Conservation (phyloP, 2,797 vertebrate genomes). For the Hydrocynus forskahlii region DNA sequence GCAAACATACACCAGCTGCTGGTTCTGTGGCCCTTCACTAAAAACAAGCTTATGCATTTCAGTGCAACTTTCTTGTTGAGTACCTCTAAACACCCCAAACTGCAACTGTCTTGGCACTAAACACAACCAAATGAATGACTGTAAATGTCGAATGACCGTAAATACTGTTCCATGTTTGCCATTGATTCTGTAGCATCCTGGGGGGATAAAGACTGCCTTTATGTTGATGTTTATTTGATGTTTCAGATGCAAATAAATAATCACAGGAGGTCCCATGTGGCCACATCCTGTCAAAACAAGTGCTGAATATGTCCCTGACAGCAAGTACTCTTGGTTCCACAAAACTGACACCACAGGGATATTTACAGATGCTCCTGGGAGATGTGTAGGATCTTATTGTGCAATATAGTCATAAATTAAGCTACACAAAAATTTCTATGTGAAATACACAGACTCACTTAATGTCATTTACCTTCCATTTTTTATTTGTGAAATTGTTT, state of each 20-base stretch:
- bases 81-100: neutral
- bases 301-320: neutral
- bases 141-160: too few species aligned
- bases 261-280: neutral
- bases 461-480: neutral
- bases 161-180: neutral
- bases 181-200: neutral
- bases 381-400: neutral
- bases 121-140: too few species aligned
- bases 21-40: neutral
- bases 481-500: too few species aligned
- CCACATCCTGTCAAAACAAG: neutral
- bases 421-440: too few species aligned
- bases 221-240: neutral
- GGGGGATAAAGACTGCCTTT: neutral
- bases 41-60: neutral
- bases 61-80: neutral
- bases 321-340: neutral
- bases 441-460: neutral
- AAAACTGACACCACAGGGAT: neutral
- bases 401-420: neutral
- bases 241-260: conserved; percentile 5
- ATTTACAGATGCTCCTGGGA: neutral
- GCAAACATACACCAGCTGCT: neutral
- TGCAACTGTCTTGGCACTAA: neutral